These are phyloP conservation scores for Tragulus kanchil DNA, from an alignment of 2,113 vertebrate species.

Conservation along the genomic window DNA sequence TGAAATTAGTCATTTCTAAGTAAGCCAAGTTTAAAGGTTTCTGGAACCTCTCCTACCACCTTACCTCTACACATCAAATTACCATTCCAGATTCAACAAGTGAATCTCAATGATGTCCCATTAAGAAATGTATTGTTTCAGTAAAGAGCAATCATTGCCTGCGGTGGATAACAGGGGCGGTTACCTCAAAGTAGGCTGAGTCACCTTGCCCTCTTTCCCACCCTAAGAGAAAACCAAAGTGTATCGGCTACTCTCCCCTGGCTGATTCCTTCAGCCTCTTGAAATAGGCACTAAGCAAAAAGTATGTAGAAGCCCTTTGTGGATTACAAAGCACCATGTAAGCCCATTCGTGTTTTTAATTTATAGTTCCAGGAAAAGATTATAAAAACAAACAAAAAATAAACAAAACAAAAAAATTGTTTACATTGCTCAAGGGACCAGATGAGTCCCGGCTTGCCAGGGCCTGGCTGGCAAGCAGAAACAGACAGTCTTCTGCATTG, in stretches of 20 bases:
- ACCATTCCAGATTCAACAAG: conserved; percentile 21
- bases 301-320: conserved; percentile 64
- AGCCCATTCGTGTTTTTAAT: conserved; percentile 80
- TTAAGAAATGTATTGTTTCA: conserved; percentile 1
- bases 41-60: background rate
- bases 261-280: conserved; percentile 50
- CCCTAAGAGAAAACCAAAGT: conserved; percentile 13
- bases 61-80: background rate
- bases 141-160: background rate
- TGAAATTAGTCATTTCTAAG: conserved; percentile 48
- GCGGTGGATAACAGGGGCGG: background rate
- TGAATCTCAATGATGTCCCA: background rate
- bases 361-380: conserved; percentile 74
- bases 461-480: conserved; percentile 68
- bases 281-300: conserved; percentile 78
- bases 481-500: conserved; percentile 59
- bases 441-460: conserved; percentile 55
- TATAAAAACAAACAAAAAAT: conserved; percentile 56
- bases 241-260: conserved; percentile 44
- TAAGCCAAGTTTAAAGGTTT: conserved; percentile 47
- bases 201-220: background rate
- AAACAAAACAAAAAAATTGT: conserved; percentile 58
- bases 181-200: background rate
- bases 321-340: conserved; percentile 70
- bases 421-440: conserved; percentile 80